Percentiles rank a stretch among this genome's conserved stretches.
These are phyloP conservation scores for Erebia ligea DNA, from an alignment of 2,888 invertebrate species.

Conservation along the genomic window DNA sequence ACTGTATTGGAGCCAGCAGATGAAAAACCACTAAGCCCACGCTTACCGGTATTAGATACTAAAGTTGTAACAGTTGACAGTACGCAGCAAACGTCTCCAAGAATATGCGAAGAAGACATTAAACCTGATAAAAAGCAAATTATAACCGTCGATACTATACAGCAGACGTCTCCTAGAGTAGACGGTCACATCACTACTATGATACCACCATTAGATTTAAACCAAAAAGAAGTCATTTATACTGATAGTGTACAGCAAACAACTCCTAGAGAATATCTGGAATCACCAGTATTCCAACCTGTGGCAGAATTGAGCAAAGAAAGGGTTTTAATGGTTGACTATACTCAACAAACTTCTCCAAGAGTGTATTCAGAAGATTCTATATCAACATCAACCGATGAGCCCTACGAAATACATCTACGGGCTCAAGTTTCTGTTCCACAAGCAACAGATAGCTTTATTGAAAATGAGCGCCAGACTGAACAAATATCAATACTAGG, in stretches of 20 bases:
- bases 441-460: constrained; percentile 65
- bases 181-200: constrained; percentile 39
- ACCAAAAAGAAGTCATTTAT: constrained; percentile 50
- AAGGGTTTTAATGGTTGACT: constrained; percentile 46
- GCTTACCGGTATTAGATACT: constrained; percentile 12
- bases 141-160: constrained; percentile 53
- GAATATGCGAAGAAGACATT: constrained; percentile 42
- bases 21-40: constrained; percentile 21
- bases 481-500: constrained; percentile 58
- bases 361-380: constrained; percentile 79
- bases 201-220: constrained; percentile 48
- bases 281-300: constrained; percentile 21
- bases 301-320: constrained; percentile 28
- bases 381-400: constrained; percentile 78
- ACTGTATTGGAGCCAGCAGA: constrained; percentile 45
- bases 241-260: constrained; percentile 64
- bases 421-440: constrained; percentile 83
- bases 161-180: constrained; percentile 84
- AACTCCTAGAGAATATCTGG: constrained; percentile 43
- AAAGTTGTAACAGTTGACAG: constrained; percentile 42
- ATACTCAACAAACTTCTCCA: constrained; percentile 82
- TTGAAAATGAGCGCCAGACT: constrained; percentile 66
- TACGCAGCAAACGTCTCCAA: constrained; percentile 54
- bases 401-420: constrained; percentile 84
- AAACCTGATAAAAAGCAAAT: constrained; percentile 43